A percentile compares a stretch with the other conserved stretches of the same genome.
Conservation (phyloP, 1,140 invertebrate species). For the Leptoteleia sp. region DNA sequence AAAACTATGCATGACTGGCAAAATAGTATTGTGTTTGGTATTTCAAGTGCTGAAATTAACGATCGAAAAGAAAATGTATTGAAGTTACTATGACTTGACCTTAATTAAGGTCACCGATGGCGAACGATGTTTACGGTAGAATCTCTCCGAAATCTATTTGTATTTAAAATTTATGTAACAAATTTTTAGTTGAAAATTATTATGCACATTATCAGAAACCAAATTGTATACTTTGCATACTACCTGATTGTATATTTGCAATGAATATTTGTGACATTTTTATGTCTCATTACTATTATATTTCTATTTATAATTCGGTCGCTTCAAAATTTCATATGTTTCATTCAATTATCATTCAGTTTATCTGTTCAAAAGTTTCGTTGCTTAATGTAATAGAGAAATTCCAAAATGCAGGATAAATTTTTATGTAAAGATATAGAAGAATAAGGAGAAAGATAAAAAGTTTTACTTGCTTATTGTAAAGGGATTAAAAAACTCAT, state of each 20-base stretch:
- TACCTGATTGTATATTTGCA: no score
- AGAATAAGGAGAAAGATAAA: neutral
- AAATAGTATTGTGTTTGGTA: slow-evolving; percentile 56
- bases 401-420: neutral
- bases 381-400: neutral
- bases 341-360: no score
- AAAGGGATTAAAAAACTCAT: slow-evolving; percentile 5
- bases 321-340: no score
- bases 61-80: slow-evolving; percentile 46
- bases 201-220: no score
- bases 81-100: slow-evolving; percentile 17
- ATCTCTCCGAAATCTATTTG: slow-evolving; percentile 1
- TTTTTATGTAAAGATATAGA: slow-evolving; percentile 3
- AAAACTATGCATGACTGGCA: slow-evolving; percentile 61
- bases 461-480: neutral
- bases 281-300: no score
- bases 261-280: no score
- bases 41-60: slow-evolving; percentile 58
- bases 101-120: slow-evolving; percentile 5
- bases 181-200: no score
- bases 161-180: no score
- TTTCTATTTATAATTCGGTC: no score
- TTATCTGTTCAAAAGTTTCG: neutral
- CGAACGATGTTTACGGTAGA: slow-evolving; percentile 12
- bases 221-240: no score